Percentiles rank a stretch among this genome's conserved stretches.
Conservation (phyloP, 1,140 invertebrate genomes). For the Bradysia coprophila region DNA sequence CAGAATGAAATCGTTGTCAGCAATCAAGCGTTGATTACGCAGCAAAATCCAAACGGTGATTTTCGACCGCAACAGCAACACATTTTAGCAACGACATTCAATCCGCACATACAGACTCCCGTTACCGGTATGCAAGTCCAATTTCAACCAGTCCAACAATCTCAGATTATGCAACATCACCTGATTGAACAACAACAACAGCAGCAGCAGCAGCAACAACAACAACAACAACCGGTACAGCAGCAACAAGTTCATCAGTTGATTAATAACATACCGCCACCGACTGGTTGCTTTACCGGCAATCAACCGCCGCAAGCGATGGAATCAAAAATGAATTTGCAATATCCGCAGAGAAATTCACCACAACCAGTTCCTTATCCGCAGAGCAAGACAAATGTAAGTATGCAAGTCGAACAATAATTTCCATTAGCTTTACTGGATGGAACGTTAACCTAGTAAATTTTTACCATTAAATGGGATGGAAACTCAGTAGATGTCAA, state of each 20-base stretch:
- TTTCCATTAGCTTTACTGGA: neutral
- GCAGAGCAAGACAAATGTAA: neutral
- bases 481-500: neutral
- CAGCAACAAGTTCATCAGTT: neutral
- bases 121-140: neutral
- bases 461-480: neutral
- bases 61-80: neutral
- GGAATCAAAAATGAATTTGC: neutral
- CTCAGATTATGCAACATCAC: neutral
- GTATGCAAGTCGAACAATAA: neutral
- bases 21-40: neutral
- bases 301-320: neutral
- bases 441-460: neutral
- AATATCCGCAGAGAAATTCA: neutral
- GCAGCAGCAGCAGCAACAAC: neutral
- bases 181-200: neutral
- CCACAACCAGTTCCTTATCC: neutral
- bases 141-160: neutral
- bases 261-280: neutral
- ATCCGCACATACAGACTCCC: neutral
- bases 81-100: neutral
- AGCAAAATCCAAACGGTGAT: neutral
- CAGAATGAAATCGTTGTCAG: conserved; percentile 1
- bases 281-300: neutral
- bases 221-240: neutral